Conservation (phyloP, 2,113 vertebrate species). For the Colossoma macropomum region DNA sequence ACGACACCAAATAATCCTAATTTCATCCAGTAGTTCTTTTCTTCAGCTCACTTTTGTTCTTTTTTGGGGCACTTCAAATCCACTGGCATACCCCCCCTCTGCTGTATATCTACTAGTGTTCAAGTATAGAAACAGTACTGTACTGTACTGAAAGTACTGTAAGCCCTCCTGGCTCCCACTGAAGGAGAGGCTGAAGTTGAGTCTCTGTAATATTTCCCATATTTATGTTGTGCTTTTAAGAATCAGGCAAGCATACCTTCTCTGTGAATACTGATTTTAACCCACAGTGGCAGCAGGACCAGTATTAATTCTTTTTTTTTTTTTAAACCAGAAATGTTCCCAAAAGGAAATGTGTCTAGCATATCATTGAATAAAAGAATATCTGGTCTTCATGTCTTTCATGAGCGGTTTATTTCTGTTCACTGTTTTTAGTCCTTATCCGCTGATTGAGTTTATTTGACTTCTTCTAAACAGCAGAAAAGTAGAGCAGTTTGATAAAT, state of each 20-base stretch:
- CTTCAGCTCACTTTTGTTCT: background rate
- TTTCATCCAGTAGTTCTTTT: background rate
- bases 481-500: too few species aligned
- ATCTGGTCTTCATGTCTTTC: slow-evolving; percentile 5
- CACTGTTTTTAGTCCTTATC: background rate
- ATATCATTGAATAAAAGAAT: slow-evolving; percentile 46
- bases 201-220: background rate
- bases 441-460: background rate
- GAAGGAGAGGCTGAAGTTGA: background rate
- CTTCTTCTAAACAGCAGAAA: background rate
- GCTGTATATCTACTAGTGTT: background rate
- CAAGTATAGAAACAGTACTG: background rate
- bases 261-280: slow-evolving; percentile 19
- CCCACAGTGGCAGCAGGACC: background rate
- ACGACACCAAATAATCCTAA: background rate
- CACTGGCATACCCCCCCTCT: background rate
- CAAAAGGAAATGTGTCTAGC: slow-evolving; percentile 21
- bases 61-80: background rate
- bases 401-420: background rate
- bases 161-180: background rate
- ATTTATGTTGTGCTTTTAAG: slow-evolving; percentile 35
- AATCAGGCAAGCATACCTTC: background rate
- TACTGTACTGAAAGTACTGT: background rate
- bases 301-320: slow-evolving; percentile 19
- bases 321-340: slow-evolving; percentile 23